Evolutionary conservation across 2,888 invertebrate genomes (phyloP).

Genomic region (Synanthedon tipuliformis): DNA sequence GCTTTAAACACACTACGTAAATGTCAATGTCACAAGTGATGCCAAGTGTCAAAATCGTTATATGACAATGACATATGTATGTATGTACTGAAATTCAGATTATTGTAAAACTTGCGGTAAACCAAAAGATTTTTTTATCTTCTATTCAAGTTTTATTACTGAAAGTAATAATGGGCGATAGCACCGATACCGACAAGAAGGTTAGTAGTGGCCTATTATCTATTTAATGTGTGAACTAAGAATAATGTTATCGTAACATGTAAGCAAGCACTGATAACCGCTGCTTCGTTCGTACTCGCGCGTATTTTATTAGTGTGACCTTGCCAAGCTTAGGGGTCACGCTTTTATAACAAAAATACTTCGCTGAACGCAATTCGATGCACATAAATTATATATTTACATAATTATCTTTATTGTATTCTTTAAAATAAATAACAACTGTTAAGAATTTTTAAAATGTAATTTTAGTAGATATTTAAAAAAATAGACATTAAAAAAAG

Average conservation of each 20-base stretch:
- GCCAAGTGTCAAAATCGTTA: not conserved
- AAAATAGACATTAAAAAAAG: too few relatives aligned
- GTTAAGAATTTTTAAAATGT: too few relatives aligned
- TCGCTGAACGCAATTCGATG: too few relatives aligned
- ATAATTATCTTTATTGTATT: too few relatives aligned
- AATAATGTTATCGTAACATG: conserved; percentile 12
- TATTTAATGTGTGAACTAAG: conserved; percentile 16
- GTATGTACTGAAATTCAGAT: not conserved
- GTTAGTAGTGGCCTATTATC: conserved; percentile 26
- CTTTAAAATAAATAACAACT: too few relatives aligned
- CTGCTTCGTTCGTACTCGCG: not conserved
- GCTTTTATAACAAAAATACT: not conserved
- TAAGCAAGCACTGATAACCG: not conserved
- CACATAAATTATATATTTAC: too few relatives aligned
- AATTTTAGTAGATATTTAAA: too few relatives aligned
- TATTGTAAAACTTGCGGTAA: not conserved
- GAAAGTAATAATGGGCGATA: conserved; percentile 40
- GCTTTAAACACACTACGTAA: not conserved
- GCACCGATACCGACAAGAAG: conserved; percentile 47
- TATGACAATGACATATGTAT: not conserved
- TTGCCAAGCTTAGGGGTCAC: conserved; percentile 46
- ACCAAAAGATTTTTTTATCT: not conserved
- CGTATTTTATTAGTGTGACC: conserved; percentile 41
- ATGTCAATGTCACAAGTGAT: not conserved
- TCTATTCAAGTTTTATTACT: conserved; percentile 15